These are phyloP conservation scores for Clunio marinus DNA, from an alignment of 2,888 invertebrate species.

Conservation along the genomic window DNA sequence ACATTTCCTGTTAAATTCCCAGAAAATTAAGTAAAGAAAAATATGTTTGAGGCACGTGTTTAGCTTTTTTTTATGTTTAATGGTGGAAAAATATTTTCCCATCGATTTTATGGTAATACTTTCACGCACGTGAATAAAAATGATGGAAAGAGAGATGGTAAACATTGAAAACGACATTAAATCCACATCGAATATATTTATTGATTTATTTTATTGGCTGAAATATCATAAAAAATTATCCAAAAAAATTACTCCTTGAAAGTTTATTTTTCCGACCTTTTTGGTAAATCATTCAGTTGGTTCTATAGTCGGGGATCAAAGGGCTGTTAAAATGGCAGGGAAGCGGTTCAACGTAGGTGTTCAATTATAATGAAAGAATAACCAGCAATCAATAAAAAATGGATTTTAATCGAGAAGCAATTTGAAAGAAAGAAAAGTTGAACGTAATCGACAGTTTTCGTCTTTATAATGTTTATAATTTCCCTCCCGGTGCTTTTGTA, in stretches of 20 bases:
- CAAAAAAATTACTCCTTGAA: background rate
- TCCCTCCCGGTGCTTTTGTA: too few relatives aligned
- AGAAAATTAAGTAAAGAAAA: background rate
- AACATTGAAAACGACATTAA: slow-evolving; percentile 13
- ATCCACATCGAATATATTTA: slow-evolving; percentile 13
- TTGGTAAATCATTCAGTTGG: too few relatives aligned
- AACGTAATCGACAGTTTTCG: too few relatives aligned
- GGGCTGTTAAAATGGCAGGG: too few relatives aligned
- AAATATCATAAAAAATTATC: slow-evolving; percentile 24
- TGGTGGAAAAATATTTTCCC: background rate
- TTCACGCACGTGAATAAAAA: background rate
- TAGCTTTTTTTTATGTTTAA: background rate
- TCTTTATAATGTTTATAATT: too few relatives aligned
- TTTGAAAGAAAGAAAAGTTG: too few relatives aligned
- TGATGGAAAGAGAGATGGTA: background rate
- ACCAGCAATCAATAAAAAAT: too few relatives aligned
- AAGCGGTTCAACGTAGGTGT: too few relatives aligned
- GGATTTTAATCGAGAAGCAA: too few relatives aligned
- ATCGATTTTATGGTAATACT: slow-evolving; percentile 35
- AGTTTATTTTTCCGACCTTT: background rate
- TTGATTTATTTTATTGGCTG: slow-evolving; percentile 30
- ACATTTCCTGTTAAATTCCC: background rate
- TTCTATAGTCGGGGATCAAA: too few relatives aligned
- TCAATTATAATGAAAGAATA: too few relatives aligned
- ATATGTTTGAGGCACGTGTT: background rate